Percentiles rank a stretch among this genome's conserved stretches.
Conservation (phyloP, 2,797 vertebrate species). For the Cossypha heuglini region DNA sequence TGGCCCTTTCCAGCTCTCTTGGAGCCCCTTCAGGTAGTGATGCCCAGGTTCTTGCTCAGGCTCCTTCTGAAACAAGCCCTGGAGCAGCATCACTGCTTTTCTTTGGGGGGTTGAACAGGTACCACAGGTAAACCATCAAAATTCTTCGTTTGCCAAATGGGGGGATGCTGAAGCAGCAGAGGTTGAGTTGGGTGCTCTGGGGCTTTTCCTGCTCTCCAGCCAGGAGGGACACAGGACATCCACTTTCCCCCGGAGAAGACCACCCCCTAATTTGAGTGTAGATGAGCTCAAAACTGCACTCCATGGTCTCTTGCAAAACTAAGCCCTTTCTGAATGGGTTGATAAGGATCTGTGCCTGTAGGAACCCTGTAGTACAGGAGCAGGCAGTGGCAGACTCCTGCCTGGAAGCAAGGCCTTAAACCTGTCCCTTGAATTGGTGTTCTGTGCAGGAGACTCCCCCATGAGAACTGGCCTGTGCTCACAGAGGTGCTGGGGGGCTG, state of each 20-base stretch:
- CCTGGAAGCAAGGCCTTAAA: background rate
- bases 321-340: background rate
- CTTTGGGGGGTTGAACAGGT: background rate
- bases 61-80: background rate
- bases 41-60: background rate
- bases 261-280: background rate
- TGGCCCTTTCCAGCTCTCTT: background rate
- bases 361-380: background rate
- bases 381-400: background rate
- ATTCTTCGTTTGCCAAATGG: background rate
- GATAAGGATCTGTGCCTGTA: background rate
- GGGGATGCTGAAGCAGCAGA: background rate
- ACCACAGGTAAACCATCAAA: fast-evolving
- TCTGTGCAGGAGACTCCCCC: background rate
- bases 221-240: background rate
- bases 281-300: background rate
- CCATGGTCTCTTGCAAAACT: fast-evolving
- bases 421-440: background rate
- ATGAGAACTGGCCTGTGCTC: background rate
- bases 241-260: background rate
- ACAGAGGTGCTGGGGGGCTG: background rate
- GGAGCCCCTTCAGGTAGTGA: background rate
- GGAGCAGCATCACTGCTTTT: background rate
- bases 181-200: background rate
- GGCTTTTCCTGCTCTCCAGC: background rate